Conservation (phyloP, 2,797 vertebrate genomes). For the Falco peregrinus region DNA sequence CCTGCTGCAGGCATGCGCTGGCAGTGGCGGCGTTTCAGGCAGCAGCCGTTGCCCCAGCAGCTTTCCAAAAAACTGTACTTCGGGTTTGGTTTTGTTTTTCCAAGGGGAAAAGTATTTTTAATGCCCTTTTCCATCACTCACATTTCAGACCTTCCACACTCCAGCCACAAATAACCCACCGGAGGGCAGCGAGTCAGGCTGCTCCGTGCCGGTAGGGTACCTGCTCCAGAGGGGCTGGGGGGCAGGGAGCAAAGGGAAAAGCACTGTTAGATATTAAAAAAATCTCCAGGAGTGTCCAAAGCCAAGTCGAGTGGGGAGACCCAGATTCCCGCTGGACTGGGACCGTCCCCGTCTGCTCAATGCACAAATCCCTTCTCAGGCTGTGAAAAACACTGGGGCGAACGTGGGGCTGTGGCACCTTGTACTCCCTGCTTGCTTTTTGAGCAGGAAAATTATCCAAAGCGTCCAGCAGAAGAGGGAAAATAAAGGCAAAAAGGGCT, state of each 20-base stretch:
- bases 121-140: neutral
- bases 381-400: neutral
- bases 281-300: neutral
- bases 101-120: neutral
- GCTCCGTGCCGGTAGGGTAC: rapidly evolving
- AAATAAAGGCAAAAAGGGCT: neutral
- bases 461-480: neutral
- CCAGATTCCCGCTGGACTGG: rapidly evolving
- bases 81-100: neutral
- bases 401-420: rapidly evolving
- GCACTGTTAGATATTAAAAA: neutral
- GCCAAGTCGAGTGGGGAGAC: neutral
- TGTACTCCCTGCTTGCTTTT: rapidly evolving
- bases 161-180: rapidly evolving
- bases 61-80: neutral
- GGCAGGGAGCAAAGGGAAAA: neutral
- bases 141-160: neutral
- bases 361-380: neutral
- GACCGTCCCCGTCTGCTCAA: neutral
- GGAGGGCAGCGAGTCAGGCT: neutral
- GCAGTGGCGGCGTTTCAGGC: neutral
- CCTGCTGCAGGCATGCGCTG: neutral
- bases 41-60: neutral
- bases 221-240: rapidly evolving
- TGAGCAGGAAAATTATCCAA: neutral